Conservation (phyloP, 2,113 vertebrate genomes). For the Gymnorhina tibicen region DNA sequence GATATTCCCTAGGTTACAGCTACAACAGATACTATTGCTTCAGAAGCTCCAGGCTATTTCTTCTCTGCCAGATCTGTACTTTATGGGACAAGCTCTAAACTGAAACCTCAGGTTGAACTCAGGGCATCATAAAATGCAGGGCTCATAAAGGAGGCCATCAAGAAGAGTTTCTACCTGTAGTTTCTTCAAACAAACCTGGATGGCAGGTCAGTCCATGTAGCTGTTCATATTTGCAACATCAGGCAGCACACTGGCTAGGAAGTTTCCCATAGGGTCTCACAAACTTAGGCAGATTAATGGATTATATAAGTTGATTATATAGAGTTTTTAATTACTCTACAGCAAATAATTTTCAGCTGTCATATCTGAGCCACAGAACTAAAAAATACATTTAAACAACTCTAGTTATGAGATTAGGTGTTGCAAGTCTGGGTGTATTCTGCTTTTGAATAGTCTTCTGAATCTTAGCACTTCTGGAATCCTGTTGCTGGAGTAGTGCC, state of each 20-base stretch:
- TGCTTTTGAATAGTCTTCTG: neutral
- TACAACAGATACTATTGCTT: neutral
- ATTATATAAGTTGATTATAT: neutral
- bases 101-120: neutral
- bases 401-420: neutral
- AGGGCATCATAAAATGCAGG: neutral
- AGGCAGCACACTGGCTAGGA: neutral
- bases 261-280: neutral
- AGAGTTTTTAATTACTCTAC: neutral
- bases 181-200: neutral
- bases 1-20: neutral
- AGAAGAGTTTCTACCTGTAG: neutral
- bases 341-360: neutral
- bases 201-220: neutral
- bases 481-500: neutral
- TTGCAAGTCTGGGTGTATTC: fast-evolving
- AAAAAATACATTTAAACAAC: neutral
- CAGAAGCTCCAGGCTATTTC: neutral
- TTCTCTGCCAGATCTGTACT: neutral
- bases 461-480: neutral
- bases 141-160: neutral
- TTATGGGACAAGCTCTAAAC: neutral
- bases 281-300: neutral
- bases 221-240: neutral
- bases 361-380: neutral